These are phyloP conservation scores for Entomobrya multifasciata DNA, from an alignment of 2,888 invertebrate species.

Conservation along the genomic window DNA sequence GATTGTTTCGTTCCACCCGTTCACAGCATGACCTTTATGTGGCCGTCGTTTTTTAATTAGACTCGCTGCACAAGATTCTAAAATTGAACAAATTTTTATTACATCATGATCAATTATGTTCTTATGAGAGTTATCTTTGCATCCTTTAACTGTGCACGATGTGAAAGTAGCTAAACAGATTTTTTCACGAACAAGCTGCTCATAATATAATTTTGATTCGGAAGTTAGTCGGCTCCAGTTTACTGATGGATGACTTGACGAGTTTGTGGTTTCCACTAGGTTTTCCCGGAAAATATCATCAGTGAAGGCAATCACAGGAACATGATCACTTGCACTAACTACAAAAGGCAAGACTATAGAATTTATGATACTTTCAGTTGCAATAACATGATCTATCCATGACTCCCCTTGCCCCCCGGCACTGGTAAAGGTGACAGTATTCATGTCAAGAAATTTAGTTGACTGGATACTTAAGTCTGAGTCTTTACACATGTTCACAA, in stretches of 20 bases:
- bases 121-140: neutral
- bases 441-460: neutral
- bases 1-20: constrained; percentile 10
- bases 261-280: neutral
- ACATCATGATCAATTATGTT: neutral
- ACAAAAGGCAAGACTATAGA: neutral
- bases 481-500: neutral
- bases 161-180: neutral
- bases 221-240: neutral
- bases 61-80: neutral
- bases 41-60: neutral
- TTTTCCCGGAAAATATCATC: neutral
- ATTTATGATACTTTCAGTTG: neutral
- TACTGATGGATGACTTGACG: neutral
- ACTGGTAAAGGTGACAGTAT: neutral
- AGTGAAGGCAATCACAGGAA: too few species aligned
- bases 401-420: too few species aligned
- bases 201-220: too few species aligned
- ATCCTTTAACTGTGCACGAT: neutral
- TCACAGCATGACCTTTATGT: neutral
- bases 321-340: neutral
- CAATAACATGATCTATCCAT: constrained; percentile 1
- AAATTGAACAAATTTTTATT: neutral
- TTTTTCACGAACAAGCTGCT: neutral
- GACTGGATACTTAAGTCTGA: neutral